Conservation (phyloP, 2,797 vertebrate species). For the Crocodylus rhombifer region DNA sequence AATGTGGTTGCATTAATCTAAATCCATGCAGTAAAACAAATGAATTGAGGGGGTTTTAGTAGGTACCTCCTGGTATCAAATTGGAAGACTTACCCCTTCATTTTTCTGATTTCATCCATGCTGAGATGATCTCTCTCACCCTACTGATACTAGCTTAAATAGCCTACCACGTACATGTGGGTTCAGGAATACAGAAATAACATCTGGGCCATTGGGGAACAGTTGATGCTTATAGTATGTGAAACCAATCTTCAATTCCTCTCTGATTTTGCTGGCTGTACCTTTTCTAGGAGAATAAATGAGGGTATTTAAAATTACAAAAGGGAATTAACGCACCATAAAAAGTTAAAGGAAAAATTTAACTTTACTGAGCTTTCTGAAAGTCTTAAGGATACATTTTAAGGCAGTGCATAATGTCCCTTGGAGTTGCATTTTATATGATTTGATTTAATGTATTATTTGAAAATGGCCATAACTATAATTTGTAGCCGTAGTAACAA, state of each 20-base stretch:
- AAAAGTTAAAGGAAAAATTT: conserved; percentile 15
- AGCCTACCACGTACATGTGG: not conserved
- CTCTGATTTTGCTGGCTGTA: conserved; percentile 26
- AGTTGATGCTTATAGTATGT: conserved; percentile 51
- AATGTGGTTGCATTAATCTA: conserved; percentile 34
- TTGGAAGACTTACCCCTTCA: not conserved
- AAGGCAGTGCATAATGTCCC: conserved; percentile 19
- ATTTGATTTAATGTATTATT: conserved; percentile 55
- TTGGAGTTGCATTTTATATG: conserved; percentile 36
- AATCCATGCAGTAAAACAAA: not conserved
- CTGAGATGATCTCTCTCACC: conserved; percentile 7
- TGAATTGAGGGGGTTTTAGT: conserved; percentile 21
- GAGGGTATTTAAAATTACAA: conserved; percentile 51
- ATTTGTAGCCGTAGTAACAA: conserved; percentile 59
- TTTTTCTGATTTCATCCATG: conserved; percentile 11
- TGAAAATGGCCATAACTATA: conserved; percentile 43
- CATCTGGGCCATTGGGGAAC: conserved; percentile 8
- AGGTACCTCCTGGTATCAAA: not conserved
- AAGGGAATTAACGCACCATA: conserved; percentile 30
- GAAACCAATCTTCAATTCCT: conserved; percentile 39
- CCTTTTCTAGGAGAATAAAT: conserved; percentile 61
- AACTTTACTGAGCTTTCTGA: conserved; percentile 1
- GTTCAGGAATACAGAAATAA: conserved; percentile 35
- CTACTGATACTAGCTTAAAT: conserved; percentile 14
- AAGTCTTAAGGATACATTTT: conserved; percentile 27